Base-by-base conservation (phyloP, 2,888 invertebrate species). In the Meliscaeva auricollis region DNA sequence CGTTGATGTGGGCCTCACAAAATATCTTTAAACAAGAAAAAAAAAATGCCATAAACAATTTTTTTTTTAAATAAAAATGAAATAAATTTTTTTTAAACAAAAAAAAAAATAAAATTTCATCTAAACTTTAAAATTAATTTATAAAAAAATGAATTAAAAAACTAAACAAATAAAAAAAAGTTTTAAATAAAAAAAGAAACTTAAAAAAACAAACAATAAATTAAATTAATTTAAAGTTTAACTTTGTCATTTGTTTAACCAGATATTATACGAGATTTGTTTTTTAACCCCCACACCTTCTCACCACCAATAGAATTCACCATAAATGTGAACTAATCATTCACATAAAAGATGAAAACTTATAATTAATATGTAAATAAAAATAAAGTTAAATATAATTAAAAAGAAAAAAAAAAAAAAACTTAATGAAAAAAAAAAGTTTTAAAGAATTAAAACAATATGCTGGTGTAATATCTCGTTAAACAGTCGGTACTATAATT, bases 1-100 rank as follows among this genome's bases (percentile, higher is more conserved):
- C 94, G 94, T 94, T 94, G 94, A 94, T 94, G 94, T 94, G 93
- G 94, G 93, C 94, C 94, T 91, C 90, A 91, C 91, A 89, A 83
- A 77, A 76, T 60, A 70, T 68, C 54, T 68, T 60, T 73, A 81
- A 76, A 79, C 26, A 72, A 70, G 70, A 38, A 38, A 54, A 62
- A 32, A 38, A 68, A 76, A 75, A 77, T 48, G 76, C 66, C 79
- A 77, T 70, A 80, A 80, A 72, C 17, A 62, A 62, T 64, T 70
- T n/a, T n/a, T n/a, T n/a, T n/a, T n/a, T n/a, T n/a, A n/a, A n/a
- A n/a, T n/a, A n/a, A n/a, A n/a, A n/a, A n/a, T n/a, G n/a, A n/a
- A n/a, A n/a, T n/a, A n/a, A n/a, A n/a, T n/a, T n/a, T n/a, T n/a
- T n/a, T n/a, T n/a, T n/a, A n/a, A n/a, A n/a, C n/a, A n/a, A n/a